Percentiles rank a stretch among this genome's conserved stretches.
These are phyloP conservation scores for Nymphalis polychloros DNA, from an alignment of 2,888 invertebrate species.

Conservation along the genomic window DNA sequence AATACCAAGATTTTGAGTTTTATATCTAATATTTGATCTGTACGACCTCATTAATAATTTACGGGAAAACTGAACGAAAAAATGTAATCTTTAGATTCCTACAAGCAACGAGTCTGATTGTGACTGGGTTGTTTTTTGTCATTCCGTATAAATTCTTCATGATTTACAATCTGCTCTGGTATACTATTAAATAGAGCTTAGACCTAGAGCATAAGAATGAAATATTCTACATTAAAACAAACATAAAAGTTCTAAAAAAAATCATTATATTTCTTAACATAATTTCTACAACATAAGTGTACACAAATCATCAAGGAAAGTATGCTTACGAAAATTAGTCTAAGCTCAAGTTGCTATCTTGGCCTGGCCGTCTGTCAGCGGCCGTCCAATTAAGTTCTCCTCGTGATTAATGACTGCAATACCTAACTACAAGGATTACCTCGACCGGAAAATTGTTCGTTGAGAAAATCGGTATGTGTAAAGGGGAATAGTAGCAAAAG, in stretches of 20 bases:
- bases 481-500: neutral
- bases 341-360: slow-evolving; percentile 35
- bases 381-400: slow-evolving; percentile 71
- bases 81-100: no score
- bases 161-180: no score
- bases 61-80: no score
- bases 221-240: neutral
- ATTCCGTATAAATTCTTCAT: no score
- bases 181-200: no score
- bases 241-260: neutral
- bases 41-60: no score
- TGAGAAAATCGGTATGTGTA: slow-evolving; percentile 15
- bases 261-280: neutral
- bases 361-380: slow-evolving; percentile 53
- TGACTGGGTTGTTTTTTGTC: no score
- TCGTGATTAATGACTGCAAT: slow-evolving; percentile 66
- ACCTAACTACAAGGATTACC: slow-evolving; percentile 41
- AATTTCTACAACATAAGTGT: neutral
- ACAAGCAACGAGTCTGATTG: no score
- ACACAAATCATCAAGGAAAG: slow-evolving; percentile 5
- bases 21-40: no score
- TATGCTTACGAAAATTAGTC: slow-evolving; percentile 26
- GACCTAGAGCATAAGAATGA: no score
- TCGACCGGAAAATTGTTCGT: slow-evolving; percentile 23
- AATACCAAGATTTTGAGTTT: no score